Conservation (phyloP, 2,888 invertebrate species). For the Homarus gammarus region DNA sequence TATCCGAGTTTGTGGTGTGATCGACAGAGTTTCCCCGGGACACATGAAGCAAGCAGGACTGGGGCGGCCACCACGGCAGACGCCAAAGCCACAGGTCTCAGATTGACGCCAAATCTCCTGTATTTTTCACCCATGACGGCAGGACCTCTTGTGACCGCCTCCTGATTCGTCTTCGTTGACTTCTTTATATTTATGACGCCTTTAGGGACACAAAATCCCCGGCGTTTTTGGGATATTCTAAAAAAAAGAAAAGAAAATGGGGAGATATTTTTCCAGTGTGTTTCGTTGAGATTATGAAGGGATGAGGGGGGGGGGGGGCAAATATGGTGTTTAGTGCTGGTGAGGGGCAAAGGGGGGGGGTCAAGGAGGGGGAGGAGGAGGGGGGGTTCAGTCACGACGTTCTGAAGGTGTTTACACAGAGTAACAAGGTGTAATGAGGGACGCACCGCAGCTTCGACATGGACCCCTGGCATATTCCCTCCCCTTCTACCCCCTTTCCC, state of each 20-base stretch:
- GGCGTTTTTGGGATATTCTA: no score
- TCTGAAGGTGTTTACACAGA: constrained; percentile 35
- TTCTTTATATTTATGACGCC: background rate
- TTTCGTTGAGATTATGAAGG: background rate
- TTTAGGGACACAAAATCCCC: no score
- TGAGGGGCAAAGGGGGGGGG: background rate
- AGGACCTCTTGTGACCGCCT: background rate
- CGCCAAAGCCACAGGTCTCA: constrained; percentile 61
- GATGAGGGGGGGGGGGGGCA: background rate
- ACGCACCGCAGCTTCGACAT: constrained; percentile 10
- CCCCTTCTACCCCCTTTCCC: background rate
- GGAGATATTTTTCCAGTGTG: background rate
- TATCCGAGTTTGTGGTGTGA: background rate
- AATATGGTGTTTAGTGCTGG: background rate
- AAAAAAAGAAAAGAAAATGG: no score
- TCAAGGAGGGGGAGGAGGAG: background rate
- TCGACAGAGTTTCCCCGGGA: background rate
- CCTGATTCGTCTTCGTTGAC: background rate
- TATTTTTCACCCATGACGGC: constrained; percentile 51
- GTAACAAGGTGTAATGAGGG: constrained; percentile 39
- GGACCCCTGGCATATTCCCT: background rate
- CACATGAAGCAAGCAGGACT: background rate
- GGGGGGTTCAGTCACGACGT: background rate
- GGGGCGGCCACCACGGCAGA: constrained; percentile 42
- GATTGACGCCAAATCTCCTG: constrained; percentile 52